Evolutionary conservation across 2,113 vertebrate species (phyloP).

Genomic region (Pelecanus crispus): DNA sequence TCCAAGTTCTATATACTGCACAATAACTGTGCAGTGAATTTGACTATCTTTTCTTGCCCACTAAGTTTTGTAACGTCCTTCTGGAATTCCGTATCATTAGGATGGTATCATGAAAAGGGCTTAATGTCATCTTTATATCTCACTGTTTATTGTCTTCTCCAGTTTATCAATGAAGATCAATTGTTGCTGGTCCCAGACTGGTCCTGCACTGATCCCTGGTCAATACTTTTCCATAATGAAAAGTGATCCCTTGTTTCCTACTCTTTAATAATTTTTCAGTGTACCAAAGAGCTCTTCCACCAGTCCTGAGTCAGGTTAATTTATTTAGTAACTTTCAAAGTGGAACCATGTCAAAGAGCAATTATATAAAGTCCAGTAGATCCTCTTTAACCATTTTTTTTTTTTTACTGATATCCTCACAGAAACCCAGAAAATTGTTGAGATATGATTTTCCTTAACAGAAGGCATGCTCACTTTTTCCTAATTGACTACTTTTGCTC

Average conservation of each 20-base stretch:
- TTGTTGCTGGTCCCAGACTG: neutral
- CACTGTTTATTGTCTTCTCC: neutral
- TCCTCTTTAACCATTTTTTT: neutral
- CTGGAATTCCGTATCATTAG: neutral
- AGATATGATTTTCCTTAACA: neutral
- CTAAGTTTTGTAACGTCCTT: neutral
- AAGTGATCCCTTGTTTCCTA: neutral
- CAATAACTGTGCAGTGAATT: neutral
- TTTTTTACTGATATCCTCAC: neutral
- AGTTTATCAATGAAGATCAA: neutral
- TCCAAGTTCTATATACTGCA: neutral
- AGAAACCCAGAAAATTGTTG: neutral
- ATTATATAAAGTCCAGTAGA: neutral
- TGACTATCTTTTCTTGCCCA: neutral
- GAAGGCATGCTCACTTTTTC: neutral
- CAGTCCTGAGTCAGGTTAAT: neutral
- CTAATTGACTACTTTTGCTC: neutral
- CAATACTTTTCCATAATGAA: neutral
- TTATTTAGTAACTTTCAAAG: neutral
- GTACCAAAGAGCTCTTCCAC: neutral
- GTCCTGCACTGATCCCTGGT: neutral
- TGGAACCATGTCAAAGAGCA: neutral
- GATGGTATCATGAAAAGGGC: neutral
- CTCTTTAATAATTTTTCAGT: neutral
- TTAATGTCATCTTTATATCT: neutral